phyloP scores from a whole-genome alignment of 1,140 invertebrate genomes.

The Drosophila neocordata region DNA sequence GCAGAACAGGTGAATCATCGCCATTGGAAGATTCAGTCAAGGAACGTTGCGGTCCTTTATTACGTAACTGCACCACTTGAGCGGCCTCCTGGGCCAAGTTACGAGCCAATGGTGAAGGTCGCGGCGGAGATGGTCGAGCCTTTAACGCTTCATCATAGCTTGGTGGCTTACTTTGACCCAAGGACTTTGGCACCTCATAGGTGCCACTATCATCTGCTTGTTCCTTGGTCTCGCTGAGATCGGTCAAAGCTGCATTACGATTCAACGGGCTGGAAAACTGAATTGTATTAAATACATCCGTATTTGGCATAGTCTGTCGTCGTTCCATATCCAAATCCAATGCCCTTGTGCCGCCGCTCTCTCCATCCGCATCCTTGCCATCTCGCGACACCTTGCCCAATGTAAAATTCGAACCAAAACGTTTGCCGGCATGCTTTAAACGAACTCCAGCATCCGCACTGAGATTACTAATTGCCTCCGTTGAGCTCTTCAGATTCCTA shows the following conservation, averaged over 20 bases:
- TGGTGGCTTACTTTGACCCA: constrained; percentile 46
- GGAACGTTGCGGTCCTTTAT: constrained; percentile 20
- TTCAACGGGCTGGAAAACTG: constrained; percentile 77
- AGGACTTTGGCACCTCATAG: constrained; percentile 70
- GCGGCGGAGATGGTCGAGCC: constrained; percentile 32
- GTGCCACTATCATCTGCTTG: constrained; percentile 37
- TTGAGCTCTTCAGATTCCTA: constrained; percentile 75
- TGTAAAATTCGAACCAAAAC: constrained; percentile 68
- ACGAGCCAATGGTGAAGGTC: constrained; percentile 29
- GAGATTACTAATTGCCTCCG: constrained; percentile 64
- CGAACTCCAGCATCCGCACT: constrained; percentile 63
- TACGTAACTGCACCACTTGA: constrained; percentile 50
- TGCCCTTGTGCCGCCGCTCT: background rate
- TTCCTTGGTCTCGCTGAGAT: constrained; percentile 44
- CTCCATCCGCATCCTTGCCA: background rate
- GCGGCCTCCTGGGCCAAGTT: constrained; percentile 62
- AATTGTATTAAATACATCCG: constrained; percentile 75
- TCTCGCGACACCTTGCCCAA: constrained; percentile 45
- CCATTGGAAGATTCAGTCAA: constrained; percentile 9
- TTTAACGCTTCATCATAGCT: constrained; percentile 63
- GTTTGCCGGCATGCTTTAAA: constrained; percentile 65
- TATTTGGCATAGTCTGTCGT: constrained; percentile 71
- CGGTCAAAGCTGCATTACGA: constrained; percentile 47
- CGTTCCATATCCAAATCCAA: constrained; percentile 50
- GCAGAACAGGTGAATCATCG: constrained; percentile 46